phyloP scores from a whole-genome alignment of 2,797 vertebrate species.

The Nannoperca australis region DNA sequence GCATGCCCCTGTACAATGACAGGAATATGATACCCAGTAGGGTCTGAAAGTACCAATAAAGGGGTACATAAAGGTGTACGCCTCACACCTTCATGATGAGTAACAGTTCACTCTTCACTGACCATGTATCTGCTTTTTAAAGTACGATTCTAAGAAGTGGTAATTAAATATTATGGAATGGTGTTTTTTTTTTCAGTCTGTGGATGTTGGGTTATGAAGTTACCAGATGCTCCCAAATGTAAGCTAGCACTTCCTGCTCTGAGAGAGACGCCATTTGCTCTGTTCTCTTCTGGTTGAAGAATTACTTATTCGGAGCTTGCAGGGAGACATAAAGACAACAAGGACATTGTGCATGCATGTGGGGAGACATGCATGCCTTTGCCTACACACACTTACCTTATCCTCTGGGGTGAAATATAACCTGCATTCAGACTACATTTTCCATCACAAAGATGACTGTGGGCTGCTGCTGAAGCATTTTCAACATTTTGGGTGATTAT shows the following conservation, averaged over 20 bases:
- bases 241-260: constrained; percentile 60
- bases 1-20: constrained; percentile 17
- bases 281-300: constrained; percentile 56
- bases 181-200: constrained; percentile 39
- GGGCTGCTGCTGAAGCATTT: constrained; percentile 34
- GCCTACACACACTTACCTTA: constrained; percentile 15
- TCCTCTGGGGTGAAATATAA: constrained; percentile 48
- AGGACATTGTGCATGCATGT: constrained; percentile 21
- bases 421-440: constrained; percentile 36
- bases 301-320: constrained; percentile 54
- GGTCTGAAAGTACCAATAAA: constrained; percentile 22
- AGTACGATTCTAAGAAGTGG: constrained; percentile 37
- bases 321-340: constrained; percentile 40
- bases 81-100: constrained; percentile 1
- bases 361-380: constrained; percentile 26
- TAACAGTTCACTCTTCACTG: background rate
- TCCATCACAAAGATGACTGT: constrained; percentile 34
- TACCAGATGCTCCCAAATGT: constrained; percentile 73
- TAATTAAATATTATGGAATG: constrained; percentile 55
- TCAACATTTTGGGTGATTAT: constrained; percentile 21
- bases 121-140: background rate
- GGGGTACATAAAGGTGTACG: too few species aligned
- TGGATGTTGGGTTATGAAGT: constrained; percentile 66
- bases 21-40: constrained; percentile 44
- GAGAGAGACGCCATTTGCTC: constrained; percentile 52